Base-by-base conservation (phyloP, 2,113 vertebrate genomes). In the Gulo gulo region DNA sequence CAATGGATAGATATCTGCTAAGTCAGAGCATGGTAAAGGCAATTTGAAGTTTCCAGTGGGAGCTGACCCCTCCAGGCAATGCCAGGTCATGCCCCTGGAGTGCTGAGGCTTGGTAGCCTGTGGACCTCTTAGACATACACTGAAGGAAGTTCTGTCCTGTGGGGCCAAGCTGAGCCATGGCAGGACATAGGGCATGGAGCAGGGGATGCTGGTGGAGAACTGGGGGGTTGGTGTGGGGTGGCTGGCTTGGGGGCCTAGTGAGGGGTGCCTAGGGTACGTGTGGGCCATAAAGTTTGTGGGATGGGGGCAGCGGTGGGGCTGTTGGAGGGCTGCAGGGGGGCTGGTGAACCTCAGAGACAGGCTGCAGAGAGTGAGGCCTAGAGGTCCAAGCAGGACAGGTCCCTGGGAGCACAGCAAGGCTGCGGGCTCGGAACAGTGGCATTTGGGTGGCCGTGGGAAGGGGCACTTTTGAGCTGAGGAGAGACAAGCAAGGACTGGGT, bases 371-470 rank as follows among this genome's bases (percentile, higher is more conserved):
- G 14, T 11, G 1, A 9, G 80, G 18, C 21, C 1, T 67, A 42
- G 11, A 47, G 45, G 39, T 24, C 2, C 0, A 24, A 39, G 24
- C 24, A 34, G 14, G 67, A 57, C 42, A 81, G 52, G 16, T 21
- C 7, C 13, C 18, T 0, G 67, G 71, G 7, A 63, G 50, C 45
- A 76, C 80, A 14, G 12, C 84, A 42, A 24, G 52, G 23, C 42
- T 21, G 9, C 39, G 61, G 61, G 9, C 23, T 10, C 36, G 1
- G 47, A 34, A 34, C 24, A 11, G 31, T 4, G 2, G 31, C 31
- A 1, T 31, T 21, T 10, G 2, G 3, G 55, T 2, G 45, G 61
- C 39, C 14, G 0, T 15, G 39, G 57, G 29, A 21, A 61, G 50
- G 39, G 39, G 14, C 47, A 34, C 26, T 47, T 42, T 7, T 10